Evolutionary conservation across 30 jellyfish, hydroid and myxozoan species (phyloP).

Genomic region (Calvadosia cruxmelitensis): DNA sequence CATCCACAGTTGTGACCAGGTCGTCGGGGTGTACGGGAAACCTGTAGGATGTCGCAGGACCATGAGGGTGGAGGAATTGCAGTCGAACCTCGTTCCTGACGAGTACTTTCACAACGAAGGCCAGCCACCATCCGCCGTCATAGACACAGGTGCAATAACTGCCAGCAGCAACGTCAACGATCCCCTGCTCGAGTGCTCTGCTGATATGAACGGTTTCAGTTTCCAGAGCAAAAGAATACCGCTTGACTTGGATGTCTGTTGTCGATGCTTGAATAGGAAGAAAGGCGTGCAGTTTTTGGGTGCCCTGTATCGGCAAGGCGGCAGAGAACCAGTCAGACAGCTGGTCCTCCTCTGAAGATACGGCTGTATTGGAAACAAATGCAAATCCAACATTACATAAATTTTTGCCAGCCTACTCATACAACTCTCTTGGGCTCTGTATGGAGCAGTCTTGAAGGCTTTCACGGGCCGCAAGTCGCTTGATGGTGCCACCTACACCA

Average conservation of each 20-base stretch:
- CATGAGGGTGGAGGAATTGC: constrained; percentile 18
- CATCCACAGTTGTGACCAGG: background rate
- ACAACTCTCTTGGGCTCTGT: background rate
- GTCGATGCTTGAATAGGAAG: constrained; percentile 2
- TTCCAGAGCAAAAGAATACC: constrained; percentile 9
- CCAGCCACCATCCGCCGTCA: constrained; percentile 25
- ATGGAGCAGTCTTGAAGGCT: constrained; percentile 7
- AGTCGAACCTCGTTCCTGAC: constrained; percentile 1
- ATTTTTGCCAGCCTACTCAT: too few relatives aligned
- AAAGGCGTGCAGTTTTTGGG: constrained; percentile 19
- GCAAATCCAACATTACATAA: too few relatives aligned
- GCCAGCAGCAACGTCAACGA: background rate
- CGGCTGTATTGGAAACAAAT: background rate
- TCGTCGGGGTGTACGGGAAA: constrained; percentile 14
- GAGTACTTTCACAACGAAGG: background rate
- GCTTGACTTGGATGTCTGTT: background rate
- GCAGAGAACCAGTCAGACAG: constrained; percentile 2
- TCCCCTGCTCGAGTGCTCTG: background rate
- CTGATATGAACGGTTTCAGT: background rate
- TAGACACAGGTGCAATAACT: constrained; percentile 9
- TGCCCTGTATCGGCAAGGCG: constrained; percentile 21
- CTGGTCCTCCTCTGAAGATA: constrained; percentile 1
- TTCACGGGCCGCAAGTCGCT: constrained; percentile 15
- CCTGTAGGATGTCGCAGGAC: constrained; percentile 19
- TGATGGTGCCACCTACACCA: constrained; percentile 45